A percentile compares a stretch with the other conserved stretches of the same genome.
Evolutionary conservation across 2,888 invertebrate species (phyloP).

Genomic region (Cistogaster globosa): DNA sequence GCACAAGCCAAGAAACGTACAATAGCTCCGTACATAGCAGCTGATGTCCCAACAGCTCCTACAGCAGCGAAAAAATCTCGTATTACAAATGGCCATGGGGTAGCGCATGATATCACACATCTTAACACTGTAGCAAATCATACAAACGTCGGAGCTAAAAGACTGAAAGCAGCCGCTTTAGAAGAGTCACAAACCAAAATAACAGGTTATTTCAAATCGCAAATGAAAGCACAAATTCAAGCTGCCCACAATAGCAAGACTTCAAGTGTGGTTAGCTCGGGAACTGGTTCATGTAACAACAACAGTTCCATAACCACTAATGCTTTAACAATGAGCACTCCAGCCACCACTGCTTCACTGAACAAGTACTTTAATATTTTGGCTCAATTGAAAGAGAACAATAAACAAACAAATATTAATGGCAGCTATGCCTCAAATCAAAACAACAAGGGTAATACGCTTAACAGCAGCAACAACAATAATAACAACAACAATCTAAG

Average conservation of each 20-base stretch:
- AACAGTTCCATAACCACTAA: slow-evolving; percentile 71
- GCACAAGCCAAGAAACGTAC: slow-evolving; percentile 75
- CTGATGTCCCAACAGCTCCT: slow-evolving; percentile 46
- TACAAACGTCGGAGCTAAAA: slow-evolving; percentile 74
- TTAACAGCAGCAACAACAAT: slow-evolving; percentile 3
- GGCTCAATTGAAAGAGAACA: slow-evolving; percentile 79
- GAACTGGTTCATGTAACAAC: slow-evolving; percentile 16
- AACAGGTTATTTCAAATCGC: slow-evolving; percentile 91
- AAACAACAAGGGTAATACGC: neutral
- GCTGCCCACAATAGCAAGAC: slow-evolving; percentile 76
- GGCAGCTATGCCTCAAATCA: slow-evolving; percentile 4
- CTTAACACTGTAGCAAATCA: slow-evolving; percentile 29
- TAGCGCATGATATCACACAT: slow-evolving; percentile 27
- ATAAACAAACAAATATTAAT: slow-evolving; percentile 39
- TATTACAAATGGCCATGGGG: slow-evolving; percentile 58
- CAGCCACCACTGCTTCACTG: slow-evolving; percentile 79
- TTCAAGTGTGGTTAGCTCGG: slow-evolving; percentile 44
- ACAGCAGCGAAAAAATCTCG: slow-evolving; percentile 78
- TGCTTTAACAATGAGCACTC: slow-evolving; percentile 78
- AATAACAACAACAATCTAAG: slow-evolving; percentile 23
- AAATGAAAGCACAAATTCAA: slow-evolving; percentile 88
- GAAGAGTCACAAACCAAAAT: slow-evolving; percentile 89
- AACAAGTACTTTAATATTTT: slow-evolving; percentile 82
- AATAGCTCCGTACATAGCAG: slow-evolving; percentile 61
- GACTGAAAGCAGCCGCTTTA: slow-evolving; percentile 81